Base-by-base conservation (phyloP, 2,888 invertebrate genomes). In the Tanytarsus gracilentus region DNA sequence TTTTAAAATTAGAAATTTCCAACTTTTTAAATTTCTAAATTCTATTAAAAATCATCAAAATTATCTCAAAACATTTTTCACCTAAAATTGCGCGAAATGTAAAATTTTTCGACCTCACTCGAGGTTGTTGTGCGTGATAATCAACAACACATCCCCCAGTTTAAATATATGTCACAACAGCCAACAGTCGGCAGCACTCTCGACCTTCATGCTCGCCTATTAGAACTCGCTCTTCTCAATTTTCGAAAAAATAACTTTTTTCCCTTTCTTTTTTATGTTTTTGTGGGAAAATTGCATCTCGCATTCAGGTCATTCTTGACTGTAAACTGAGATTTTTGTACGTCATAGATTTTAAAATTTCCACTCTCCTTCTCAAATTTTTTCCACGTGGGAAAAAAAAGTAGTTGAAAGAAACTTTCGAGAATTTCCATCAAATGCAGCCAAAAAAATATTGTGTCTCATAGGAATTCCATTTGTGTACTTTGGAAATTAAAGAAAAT, bases 201-300 rank as follows among this genome's bases (percentile, higher is more conserved):
- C 16, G 7, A n/a, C 7, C 16, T 25, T 56, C 40, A 39, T 56
- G 55, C 8, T 3, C 16, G 39, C 55, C 55, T 39, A 56, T 23
- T 56, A 25, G 23, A 40, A 40, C 39, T 40, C 40, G 40, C 53
- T 56, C 39, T 56, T 56, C 55, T 56, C 55, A 56, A 56, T 56
- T 56, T 56, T 56, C 55, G 55, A 56, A 56, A 56, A 56, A 56
- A 56, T 39, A 56, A 56, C 55, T 56, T 56, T 53, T 53, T 53
- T 53, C 53, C 26, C 39, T 53, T 26, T 51, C 16, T 36, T 2
- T 50, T 26, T 52, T 25, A 39, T 16, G n/a, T 23, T 26, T 56
- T 26, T 56, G 55, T 40, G 39, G 55, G 55, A 56, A 56, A 56
- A 40, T 40, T 56, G 55, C 55, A 56, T 56, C 55, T 56, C 55